Conservation (phyloP, 2,797 vertebrate genomes). For the Urophycis tenuis region DNA sequence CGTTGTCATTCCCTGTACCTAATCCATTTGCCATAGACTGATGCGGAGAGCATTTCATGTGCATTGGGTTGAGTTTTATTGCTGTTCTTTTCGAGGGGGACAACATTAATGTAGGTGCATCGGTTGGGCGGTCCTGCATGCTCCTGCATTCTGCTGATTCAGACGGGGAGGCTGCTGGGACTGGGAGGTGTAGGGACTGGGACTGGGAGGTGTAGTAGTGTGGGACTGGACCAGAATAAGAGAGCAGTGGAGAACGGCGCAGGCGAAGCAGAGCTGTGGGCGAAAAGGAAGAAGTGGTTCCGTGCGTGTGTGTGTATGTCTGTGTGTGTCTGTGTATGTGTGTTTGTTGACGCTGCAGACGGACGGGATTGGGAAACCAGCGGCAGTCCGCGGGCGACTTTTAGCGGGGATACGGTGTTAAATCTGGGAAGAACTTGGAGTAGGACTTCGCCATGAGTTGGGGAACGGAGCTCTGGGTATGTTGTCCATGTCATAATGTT, state of each 20-base stretch:
- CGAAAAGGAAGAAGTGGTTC: neutral
- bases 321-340: neutral
- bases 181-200: neutral
- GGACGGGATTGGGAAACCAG: constrained; percentile 25
- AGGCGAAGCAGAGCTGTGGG: neutral
- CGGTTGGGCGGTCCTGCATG: no score
- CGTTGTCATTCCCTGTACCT: neutral
- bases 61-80: neutral
- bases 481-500: constrained; percentile 34
- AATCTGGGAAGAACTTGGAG: constrained; percentile 47
- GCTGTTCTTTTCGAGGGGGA: neutral
- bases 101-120: neutral
- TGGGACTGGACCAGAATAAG: neutral
- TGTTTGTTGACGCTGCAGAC: constrained; percentile 20
- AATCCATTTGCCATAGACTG: neutral
- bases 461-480: constrained; percentile 83
- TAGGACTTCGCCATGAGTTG: constrained; percentile 73
- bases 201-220: neutral
- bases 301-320: neutral
- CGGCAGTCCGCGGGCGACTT: constrained; percentile 46
- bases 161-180: neutral
- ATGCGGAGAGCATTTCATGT: no score
- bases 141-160: no score
- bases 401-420: constrained; percentile 55
- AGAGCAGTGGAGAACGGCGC: neutral